A percentile compares a stretch with the other conserved stretches of the same genome.
phyloP scores from a whole-genome alignment of 2,113 vertebrate genomes.

The Morphnarchus princeps region DNA sequence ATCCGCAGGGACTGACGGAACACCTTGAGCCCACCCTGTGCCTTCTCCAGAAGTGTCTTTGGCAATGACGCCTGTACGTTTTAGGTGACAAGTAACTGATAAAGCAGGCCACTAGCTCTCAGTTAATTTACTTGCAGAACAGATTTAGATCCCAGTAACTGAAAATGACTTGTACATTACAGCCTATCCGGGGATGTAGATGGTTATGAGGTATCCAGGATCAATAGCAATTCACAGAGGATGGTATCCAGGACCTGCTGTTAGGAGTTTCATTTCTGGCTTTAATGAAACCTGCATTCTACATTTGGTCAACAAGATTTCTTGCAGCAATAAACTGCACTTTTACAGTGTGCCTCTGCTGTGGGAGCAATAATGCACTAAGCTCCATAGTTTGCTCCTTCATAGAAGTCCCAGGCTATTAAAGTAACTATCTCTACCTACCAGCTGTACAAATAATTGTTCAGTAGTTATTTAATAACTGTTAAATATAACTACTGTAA shows the following conservation, averaged over 20 bases:
- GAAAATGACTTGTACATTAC: background rate
- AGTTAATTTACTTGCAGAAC: background rate
- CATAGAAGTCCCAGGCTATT: background rate
- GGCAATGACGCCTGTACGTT: background rate
- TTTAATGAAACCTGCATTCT: constrained; percentile 51
- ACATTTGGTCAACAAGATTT: constrained; percentile 43
- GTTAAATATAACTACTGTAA: background rate
- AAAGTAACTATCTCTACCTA: background rate
- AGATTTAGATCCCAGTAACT: background rate
- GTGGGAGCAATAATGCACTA: background rate
- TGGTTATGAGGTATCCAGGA: background rate
- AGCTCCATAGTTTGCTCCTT: background rate
- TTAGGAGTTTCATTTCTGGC: constrained; percentile 43
- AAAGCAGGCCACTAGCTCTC: background rate
- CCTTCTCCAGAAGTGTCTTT: background rate
- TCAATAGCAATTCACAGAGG: constrained; percentile 57
- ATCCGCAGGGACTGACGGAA: background rate
- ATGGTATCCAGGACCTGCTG: background rate
- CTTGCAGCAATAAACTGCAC: constrained; percentile 42
- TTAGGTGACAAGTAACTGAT: background rate
- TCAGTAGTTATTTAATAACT: background rate
- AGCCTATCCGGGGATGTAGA: background rate
- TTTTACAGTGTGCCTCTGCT: background rate
- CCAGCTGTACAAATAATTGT: background rate
- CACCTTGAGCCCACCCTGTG: background rate